These are phyloP conservation scores for Erebia palarica DNA, from an alignment of 2,888 invertebrate species.

Conservation along the genomic window DNA sequence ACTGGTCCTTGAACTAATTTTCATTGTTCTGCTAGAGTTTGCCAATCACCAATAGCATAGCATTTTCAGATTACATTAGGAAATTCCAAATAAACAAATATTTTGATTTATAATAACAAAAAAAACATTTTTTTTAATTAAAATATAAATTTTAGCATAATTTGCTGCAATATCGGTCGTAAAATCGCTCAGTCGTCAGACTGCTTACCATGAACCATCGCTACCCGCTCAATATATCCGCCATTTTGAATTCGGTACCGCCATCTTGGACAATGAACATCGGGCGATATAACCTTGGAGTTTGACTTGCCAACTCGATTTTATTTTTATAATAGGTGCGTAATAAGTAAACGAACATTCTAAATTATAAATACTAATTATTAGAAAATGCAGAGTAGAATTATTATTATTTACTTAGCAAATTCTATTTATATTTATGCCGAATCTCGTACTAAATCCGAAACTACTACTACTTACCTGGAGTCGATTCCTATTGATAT, in stretches of 20 bases:
- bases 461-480: too few relatives aligned
- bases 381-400: background rate
- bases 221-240: conserved; percentile 3
- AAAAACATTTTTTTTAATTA: too few relatives aligned
- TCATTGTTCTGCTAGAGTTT: too few relatives aligned
- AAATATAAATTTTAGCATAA: background rate
- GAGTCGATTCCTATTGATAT: too few relatives aligned
- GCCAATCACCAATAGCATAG: too few relatives aligned
- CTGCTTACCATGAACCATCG: background rate
- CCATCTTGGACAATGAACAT: conserved; percentile 19
- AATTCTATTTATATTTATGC: background rate
- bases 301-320: conserved; percentile 19
- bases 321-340: conserved; percentile 7
- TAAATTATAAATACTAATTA: background rate
- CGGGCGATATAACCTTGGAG: conserved; percentile 21
- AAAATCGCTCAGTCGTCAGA: background rate
- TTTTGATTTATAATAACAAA: too few relatives aligned
- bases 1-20: too few relatives aligned
- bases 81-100: too few relatives aligned
- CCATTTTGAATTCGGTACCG: conserved; percentile 24
- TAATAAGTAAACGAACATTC: conserved; percentile 11
- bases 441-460: background rate
- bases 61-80: too few relatives aligned
- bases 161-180: background rate
- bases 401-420: background rate